These are phyloP conservation scores for Anticlea derivata DNA, from an alignment of 2,888 invertebrate genomes.

Conservation along the genomic window DNA sequence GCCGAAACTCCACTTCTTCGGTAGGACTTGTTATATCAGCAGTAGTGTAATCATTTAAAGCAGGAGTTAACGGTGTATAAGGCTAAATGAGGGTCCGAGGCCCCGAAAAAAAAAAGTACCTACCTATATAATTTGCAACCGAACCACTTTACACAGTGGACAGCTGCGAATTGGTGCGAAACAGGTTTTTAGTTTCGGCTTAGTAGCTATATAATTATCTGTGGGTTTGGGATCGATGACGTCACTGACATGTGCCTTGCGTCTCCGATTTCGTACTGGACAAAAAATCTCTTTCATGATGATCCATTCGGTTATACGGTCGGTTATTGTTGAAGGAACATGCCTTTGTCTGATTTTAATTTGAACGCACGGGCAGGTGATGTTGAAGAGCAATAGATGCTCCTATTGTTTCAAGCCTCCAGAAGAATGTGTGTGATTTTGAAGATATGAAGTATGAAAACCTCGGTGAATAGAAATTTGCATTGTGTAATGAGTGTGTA, in stretches of 20 bases:
- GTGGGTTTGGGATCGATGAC: constrained; percentile 60
- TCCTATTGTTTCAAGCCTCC: constrained; percentile 2
- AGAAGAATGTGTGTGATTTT: not conserved
- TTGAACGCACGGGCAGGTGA: constrained; percentile 40
- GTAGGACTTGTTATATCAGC: not conserved
- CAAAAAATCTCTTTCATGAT: constrained; percentile 66
- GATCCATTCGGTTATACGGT: constrained; percentile 63
- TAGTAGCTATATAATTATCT: constrained; percentile 11
- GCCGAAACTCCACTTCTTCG: too few species aligned
- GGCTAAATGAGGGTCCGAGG: constrained; percentile 60
- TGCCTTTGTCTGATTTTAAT: constrained; percentile 32
- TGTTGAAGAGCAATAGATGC: constrained; percentile 3
- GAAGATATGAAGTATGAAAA: not conserved
- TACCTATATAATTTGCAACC: constrained; percentile 62
- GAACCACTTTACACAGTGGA: constrained; percentile 65
- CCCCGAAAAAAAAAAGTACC: constrained; percentile 56
- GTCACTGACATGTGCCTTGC: constrained; percentile 74
- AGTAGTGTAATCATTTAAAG: constrained; percentile 38
- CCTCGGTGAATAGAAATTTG: not conserved
- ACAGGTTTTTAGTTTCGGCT: constrained; percentile 61
- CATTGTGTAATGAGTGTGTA: not conserved
- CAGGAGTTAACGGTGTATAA: constrained; percentile 72
- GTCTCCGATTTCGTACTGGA: constrained; percentile 59
- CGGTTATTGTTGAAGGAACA: constrained; percentile 49
- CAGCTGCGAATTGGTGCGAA: constrained; percentile 82